Percentiles rank a stretch among this genome's conserved stretches.
Evolutionary conservation across 2,113 vertebrate species (phyloP).

Genomic region (Caranx melampygus): DNA sequence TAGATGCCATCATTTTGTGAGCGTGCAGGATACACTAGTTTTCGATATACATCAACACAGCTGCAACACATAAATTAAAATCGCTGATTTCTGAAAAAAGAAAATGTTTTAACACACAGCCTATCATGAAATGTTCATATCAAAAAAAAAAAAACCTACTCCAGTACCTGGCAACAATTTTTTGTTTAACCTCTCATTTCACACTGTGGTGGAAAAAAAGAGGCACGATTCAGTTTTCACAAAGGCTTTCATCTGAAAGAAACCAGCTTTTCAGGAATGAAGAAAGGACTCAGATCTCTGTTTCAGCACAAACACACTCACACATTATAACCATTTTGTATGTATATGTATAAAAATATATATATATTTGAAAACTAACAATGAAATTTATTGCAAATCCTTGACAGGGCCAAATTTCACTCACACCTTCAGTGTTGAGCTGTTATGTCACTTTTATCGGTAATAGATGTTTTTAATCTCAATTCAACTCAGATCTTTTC

Average conservation of each 20-base stretch:
- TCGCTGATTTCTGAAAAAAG: neutral
- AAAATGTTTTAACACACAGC: neutral
- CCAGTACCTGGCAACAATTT: conserved; percentile 1
- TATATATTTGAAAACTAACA: neutral
- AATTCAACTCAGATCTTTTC: neutral
- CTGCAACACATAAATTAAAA: neutral
- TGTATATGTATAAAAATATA: no score
- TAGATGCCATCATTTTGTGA: neutral
- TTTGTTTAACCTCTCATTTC: neutral
- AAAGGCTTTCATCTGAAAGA: conserved; percentile 21
- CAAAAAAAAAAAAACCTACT: conserved; percentile 10
- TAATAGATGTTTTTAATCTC: no score
- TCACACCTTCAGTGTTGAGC: neutral
- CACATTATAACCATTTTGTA: neutral
- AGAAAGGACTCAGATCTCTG: neutral
- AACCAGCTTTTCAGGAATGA: conserved; percentile 36
- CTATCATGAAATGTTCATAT: neutral
- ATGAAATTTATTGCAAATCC: neutral
- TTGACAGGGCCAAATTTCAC: neutral
- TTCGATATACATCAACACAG: neutral
- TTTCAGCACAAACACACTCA: neutral
- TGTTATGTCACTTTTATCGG: no score
- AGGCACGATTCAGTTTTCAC: neutral
- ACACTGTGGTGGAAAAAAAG: neutral
- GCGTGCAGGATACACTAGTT: neutral